A percentile compares a stretch with the other conserved stretches of the same genome.
phyloP scores from a whole-genome alignment of 2,113 vertebrate genomes.

The Trematomus loennbergii region DNA sequence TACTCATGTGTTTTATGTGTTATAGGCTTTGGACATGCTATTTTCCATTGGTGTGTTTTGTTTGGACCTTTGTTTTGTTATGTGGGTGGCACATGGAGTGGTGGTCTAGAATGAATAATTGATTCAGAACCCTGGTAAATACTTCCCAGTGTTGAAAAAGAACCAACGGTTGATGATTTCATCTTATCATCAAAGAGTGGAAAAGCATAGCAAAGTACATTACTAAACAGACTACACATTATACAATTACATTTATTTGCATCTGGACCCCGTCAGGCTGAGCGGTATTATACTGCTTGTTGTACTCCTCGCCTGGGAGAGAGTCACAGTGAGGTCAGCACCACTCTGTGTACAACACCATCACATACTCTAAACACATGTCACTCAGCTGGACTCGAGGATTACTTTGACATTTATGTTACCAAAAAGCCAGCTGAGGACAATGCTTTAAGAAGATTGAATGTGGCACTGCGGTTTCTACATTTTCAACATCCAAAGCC shows the following conservation, averaged over 20 bases:
- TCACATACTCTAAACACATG: slow-evolving; percentile 66
- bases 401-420: slow-evolving; percentile 60
- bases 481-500: slow-evolving; percentile 48
- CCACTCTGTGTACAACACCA: slow-evolving; percentile 71
- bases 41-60: slow-evolving; percentile 62
- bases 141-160: slow-evolving; percentile 40
- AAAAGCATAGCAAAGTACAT: slow-evolving; percentile 49
- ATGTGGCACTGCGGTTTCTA: slow-evolving; percentile 56
- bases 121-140: slow-evolving; percentile 64
- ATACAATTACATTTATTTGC: slow-evolving; percentile 51
- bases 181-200: slow-evolving; percentile 53
- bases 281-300: slow-evolving; percentile 41
- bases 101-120: slow-evolving; percentile 48
- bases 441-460: slow-evolving; percentile 60
- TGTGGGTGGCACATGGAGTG: slow-evolving; percentile 64
- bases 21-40: slow-evolving; percentile 39
- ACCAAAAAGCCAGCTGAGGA: slow-evolving; percentile 50
- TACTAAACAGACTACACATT: slow-evolving; percentile 54
- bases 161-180: slow-evolving; percentile 16
- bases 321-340: slow-evolving; percentile 54
- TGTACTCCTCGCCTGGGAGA: slow-evolving; percentile 27
- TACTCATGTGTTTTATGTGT: slow-evolving; percentile 57
- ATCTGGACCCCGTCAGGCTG: slow-evolving; percentile 48
- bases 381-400: slow-evolving; percentile 43
- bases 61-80: slow-evolving; percentile 69